Percentiles rank a stretch among this genome's conserved stretches.
Conservation (phyloP, 2,113 vertebrate species). For the Tetraodon nigroviridis region DNA sequence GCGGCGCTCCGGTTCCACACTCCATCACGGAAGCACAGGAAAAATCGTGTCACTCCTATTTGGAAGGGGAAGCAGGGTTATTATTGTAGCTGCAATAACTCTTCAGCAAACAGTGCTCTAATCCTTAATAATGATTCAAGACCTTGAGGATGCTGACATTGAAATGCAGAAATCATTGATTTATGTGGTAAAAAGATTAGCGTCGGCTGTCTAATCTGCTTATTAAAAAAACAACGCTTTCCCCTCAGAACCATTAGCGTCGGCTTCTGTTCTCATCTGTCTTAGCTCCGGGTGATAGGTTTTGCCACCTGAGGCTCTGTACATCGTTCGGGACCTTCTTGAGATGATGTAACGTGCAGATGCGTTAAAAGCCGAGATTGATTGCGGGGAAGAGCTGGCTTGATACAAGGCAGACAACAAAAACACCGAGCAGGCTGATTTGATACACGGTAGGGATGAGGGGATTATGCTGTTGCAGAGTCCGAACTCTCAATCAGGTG, state of each 20-base stretch:
- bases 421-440: constrained; percentile 24
- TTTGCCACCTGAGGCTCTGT: neutral
- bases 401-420: constrained; percentile 23
- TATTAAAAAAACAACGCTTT: constrained; percentile 6
- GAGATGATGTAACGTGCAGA: constrained; percentile 4
- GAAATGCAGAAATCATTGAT: too few species aligned
- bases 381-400: constrained; percentile 22
- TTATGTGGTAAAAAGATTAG: too few species aligned
- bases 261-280: neutral
- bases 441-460: constrained; percentile 14
- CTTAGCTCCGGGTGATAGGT: constrained; percentile 2
- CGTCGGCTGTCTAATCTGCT: too few species aligned
- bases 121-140: too few species aligned
- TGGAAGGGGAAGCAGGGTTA: neutral
- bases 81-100: too few species aligned
- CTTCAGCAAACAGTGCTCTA: too few species aligned
- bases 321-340: constrained; percentile 1
- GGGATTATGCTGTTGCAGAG: constrained; percentile 25
- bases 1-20: neutral
- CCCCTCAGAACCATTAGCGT: neutral
- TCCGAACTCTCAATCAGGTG: constrained; percentile 28
- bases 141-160: too few species aligned
- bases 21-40: neutral
- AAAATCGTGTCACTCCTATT: neutral
- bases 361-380: constrained; percentile 11